Percentiles rank a stretch among this genome's conserved stretches.
Conservation (phyloP, 2,797 vertebrate species). For the Intellagama lesueurii region DNA sequence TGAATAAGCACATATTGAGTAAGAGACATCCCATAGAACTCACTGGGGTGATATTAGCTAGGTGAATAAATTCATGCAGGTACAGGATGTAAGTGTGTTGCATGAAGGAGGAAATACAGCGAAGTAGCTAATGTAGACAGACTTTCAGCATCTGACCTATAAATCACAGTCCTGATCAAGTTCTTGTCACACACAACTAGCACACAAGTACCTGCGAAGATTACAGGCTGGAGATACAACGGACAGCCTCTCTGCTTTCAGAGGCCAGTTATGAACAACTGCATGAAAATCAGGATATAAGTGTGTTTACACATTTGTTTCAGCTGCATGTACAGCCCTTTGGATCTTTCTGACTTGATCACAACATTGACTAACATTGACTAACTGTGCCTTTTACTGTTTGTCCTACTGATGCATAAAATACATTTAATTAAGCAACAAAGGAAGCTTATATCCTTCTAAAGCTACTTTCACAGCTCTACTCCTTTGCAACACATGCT, state of each 20-base stretch:
- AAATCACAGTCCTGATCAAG: no score
- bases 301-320: not conserved
- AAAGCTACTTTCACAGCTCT: not conserved
- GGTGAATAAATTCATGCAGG: not conserved
- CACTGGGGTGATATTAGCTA: not conserved
- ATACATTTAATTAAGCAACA: not conserved
- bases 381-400: not conserved
- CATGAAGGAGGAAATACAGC: not conserved
- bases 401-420: conserved; percentile 7
- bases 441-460: conserved; percentile 27
- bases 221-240: not conserved
- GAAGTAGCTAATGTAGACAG: accelerated
- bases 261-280: not conserved
- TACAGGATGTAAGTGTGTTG: accelerated
- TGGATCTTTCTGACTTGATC: not conserved
- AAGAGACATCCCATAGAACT: not conserved
- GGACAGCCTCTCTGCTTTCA: not conserved
- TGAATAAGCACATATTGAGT: not conserved
- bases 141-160: conserved; percentile 13
- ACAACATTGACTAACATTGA: not conserved
- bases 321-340: accelerated
- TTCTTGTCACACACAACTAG: not conserved
- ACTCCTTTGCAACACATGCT: not conserved
- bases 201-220: not conserved
- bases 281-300: not conserved